A percentile compares a stretch with the other conserved stretches of the same genome.
These are phyloP conservation scores for Leptinotarsa peninsularis DNA, from an alignment of 2,888 invertebrate genomes.

Conservation along the genomic window DNA sequence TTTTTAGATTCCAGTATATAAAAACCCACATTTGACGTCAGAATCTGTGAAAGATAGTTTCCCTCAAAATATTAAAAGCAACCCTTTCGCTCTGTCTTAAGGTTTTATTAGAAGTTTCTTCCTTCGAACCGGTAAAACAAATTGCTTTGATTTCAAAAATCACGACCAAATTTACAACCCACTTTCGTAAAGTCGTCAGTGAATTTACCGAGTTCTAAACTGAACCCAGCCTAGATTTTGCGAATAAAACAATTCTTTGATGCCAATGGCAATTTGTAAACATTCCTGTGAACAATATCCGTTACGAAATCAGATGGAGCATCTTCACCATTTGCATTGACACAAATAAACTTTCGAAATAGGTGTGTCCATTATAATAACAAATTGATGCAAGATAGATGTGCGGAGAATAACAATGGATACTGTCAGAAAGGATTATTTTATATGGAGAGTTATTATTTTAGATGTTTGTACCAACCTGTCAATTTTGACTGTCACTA, in stretches of 20 bases:
- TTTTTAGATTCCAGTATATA: too few species aligned
- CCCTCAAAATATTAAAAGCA: too few species aligned
- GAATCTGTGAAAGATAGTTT: too few species aligned
- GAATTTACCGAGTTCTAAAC: background rate
- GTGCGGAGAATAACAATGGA: background rate
- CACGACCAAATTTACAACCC: too few species aligned
- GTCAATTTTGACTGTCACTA: too few species aligned
- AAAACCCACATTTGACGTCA: too few species aligned
- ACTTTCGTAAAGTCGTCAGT: too few species aligned
- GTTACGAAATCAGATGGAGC: conserved; percentile 15
- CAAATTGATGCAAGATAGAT: background rate
- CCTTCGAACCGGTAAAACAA: too few species aligned
- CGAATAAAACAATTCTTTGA: background rate
- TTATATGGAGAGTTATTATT: background rate
- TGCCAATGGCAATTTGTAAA: conserved; percentile 10
- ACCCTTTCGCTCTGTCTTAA: too few species aligned
- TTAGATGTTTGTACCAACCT: too few species aligned
- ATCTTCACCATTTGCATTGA: conserved; percentile 14
- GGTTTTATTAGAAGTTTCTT: too few species aligned
- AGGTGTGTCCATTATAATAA: conserved; percentile 12
- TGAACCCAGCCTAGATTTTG: background rate
- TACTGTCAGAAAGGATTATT: background rate
- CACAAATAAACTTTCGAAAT: conserved; percentile 5
- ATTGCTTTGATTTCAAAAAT: too few species aligned
- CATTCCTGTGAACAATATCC: conserved; percentile 10